These are phyloP conservation scores for Dinoponera quadriceps DNA, from an alignment of 1,140 invertebrate genomes.

Conservation along the genomic window DNA sequence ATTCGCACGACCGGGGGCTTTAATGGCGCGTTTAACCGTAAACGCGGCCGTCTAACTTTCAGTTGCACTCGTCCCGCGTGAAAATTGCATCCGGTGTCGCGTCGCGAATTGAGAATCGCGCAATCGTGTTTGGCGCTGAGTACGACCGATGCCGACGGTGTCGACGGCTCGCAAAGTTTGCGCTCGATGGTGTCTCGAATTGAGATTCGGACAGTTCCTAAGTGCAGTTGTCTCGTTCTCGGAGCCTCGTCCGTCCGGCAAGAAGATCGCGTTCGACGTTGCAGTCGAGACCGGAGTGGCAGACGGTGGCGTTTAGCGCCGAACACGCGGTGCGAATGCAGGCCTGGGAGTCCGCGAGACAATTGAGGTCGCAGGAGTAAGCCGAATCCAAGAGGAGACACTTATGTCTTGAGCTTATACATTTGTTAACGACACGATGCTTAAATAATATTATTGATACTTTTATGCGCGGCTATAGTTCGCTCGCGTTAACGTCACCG, in stretches of 20 bases:
- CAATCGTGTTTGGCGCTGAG: neutral
- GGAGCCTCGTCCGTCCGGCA: neutral
- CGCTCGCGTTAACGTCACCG: slow-evolving; percentile 77
- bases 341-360: slow-evolving; percentile 56
- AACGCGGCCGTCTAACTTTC: neutral
- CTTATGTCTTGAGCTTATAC: slow-evolving; percentile 84
- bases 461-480: slow-evolving; percentile 83
- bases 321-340: slow-evolving; percentile 46
- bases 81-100: slow-evolving; percentile 7
- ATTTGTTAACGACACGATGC: slow-evolving; percentile 85
- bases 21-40: slow-evolving; percentile 16
- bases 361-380: slow-evolving; percentile 64
- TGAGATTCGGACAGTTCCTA: neutral
- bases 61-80: neutral
- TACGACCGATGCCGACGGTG: neutral
- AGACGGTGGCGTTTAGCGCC: slow-evolving; percentile 1
- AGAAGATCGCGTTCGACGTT: neutral
- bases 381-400: slow-evolving; percentile 75
- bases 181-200: neutral
- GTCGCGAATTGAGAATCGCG: neutral
- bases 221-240: neutral
- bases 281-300: neutral
- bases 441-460: slow-evolving; percentile 85
- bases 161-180: neutral
- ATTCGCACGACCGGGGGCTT: slow-evolving; percentile 6